A percentile compares a stretch with the other conserved stretches of the same genome.
phyloP scores from a whole-genome alignment of 2,888 invertebrate genomes.

The Caprella mutica region DNA sequence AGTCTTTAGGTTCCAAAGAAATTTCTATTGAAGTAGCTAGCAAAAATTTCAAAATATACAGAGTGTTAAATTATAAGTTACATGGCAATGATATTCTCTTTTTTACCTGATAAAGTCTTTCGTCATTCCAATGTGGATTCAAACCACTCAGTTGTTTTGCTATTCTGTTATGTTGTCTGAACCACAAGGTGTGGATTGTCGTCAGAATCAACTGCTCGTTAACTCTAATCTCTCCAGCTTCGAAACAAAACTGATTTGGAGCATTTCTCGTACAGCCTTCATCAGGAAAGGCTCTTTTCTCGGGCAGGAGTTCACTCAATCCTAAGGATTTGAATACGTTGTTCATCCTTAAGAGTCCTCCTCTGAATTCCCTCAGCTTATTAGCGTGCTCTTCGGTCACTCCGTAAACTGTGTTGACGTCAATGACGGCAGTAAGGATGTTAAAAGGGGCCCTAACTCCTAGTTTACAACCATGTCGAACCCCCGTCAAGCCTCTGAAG shows the following conservation, averaged over 20 bases:
- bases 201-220: conserved; percentile 81
- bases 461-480: conserved; percentile 72
- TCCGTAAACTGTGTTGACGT: conserved; percentile 82
- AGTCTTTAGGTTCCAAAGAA: too few relatives aligned
- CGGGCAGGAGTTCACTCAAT: conserved; percentile 70
- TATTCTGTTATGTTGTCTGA: conserved; percentile 46
- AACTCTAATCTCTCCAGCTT: conserved; percentile 73
- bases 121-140: conserved; percentile 46
- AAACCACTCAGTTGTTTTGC: conserved; percentile 40
- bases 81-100: too few relatives aligned
- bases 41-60: too few relatives aligned
- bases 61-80: too few relatives aligned
- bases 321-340: conserved; percentile 77
- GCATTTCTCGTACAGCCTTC: conserved; percentile 76
- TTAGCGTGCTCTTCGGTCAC: conserved; percentile 68
- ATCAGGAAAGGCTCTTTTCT: conserved; percentile 78
- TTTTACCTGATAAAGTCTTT: conserved; percentile 56
- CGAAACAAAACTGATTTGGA: neutral
- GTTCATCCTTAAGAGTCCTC: conserved; percentile 55
- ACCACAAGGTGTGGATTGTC: conserved; percentile 59
- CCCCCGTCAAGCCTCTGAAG: conserved; percentile 74
- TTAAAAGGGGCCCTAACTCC: conserved; percentile 72
- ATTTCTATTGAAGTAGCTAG: too few relatives aligned
- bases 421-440: conserved; percentile 70
- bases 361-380: conserved; percentile 66